Evolutionary conservation across 2,888 invertebrate species (phyloP).

Genomic region (Melanargia galathea): DNA sequence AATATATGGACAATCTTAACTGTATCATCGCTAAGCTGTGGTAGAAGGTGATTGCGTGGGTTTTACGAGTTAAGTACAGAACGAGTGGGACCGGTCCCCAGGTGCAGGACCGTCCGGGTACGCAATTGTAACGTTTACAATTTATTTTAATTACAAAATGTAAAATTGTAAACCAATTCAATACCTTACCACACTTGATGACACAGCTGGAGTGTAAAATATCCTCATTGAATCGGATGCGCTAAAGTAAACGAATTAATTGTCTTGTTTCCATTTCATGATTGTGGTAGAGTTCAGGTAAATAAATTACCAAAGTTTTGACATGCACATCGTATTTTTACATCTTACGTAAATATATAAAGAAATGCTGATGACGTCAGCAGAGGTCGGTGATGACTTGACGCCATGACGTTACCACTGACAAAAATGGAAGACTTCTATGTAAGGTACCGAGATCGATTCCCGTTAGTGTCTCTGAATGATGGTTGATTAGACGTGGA

Average conservation of each 20-base stretch:
- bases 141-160: conserved; percentile 47
- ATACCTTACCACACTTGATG: conserved; percentile 42
- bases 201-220: conserved; percentile 33
- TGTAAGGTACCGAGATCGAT: too few relatives aligned
- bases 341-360: not conserved
- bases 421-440: too few relatives aligned
- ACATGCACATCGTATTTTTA: not conserved
- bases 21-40: conserved; percentile 34
- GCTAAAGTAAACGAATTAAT: conserved; percentile 22
- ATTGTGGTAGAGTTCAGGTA: not conserved
- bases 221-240: conserved; percentile 30
- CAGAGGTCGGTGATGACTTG: too few relatives aligned
- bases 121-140: conserved; percentile 51
- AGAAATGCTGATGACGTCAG: too few relatives aligned
- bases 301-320: not conserved
- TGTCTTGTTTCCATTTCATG: conserved; percentile 16
- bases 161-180: conserved; percentile 37
- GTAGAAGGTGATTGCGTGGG: conserved; percentile 69
- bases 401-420: too few relatives aligned
- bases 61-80: conserved; percentile 51
- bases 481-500: too few relatives aligned
- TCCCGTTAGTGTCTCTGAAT: too few relatives aligned
- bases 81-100: conserved; percentile 79
- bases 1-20: too few relatives aligned
- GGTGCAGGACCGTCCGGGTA: conserved; percentile 66